phyloP scores from a whole-genome alignment of 2,113 vertebrate genomes.

The Pygoscelis adeliae region DNA sequence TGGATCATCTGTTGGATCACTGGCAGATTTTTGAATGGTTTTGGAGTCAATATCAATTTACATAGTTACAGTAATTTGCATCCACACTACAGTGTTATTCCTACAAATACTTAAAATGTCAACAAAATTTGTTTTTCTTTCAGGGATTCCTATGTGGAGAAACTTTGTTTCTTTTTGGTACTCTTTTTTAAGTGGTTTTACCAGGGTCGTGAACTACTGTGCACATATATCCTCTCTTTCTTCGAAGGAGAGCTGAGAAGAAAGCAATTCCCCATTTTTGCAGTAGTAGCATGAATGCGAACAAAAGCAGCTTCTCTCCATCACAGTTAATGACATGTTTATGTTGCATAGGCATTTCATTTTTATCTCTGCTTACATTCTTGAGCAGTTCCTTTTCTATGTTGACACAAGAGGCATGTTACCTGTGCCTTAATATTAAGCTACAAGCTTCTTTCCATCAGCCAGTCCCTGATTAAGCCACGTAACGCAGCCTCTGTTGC shows the following conservation, averaged over 20 bases:
- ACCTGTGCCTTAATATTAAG: background rate
- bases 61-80: background rate
- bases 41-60: background rate
- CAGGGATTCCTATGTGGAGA: background rate
- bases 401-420: background rate
- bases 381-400: background rate
- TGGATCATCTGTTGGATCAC: background rate
- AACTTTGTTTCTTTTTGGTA: background rate
- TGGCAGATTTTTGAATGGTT: background rate
- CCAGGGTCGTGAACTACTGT: background rate
- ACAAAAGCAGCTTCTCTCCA: background rate
- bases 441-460: background rate
- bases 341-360: background rate
- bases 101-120: background rate
- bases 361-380: background rate
- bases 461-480: background rate
- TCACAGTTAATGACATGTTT: background rate
- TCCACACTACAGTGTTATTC: background rate
- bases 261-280: background rate
- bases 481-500: background rate
- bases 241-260: background rate
- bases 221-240: background rate
- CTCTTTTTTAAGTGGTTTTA: background rate
- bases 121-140: background rate
- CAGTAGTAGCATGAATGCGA: background rate